Evolutionary conservation across 1,140 invertebrate species (phyloP).

Genomic region (Mercenaria mercenaria): DNA sequence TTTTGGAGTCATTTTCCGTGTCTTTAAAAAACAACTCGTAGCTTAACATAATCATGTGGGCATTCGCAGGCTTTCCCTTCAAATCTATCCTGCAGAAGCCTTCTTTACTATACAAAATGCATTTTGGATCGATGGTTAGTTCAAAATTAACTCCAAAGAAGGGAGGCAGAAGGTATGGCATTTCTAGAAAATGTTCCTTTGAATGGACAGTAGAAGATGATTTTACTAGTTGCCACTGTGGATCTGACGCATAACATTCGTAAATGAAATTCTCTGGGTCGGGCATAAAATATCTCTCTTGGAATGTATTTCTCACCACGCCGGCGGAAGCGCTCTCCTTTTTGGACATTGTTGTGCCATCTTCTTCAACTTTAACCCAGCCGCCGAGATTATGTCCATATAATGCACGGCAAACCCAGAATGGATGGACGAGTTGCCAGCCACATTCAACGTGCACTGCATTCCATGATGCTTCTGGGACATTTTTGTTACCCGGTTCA

Average conservation of each 20-base stretch:
- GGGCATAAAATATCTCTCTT: constrained; percentile 70
- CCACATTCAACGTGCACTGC: constrained; percentile 57
- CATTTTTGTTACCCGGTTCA: constrained; percentile 60
- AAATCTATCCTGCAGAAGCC: constrained; percentile 48
- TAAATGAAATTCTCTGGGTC: constrained; percentile 65
- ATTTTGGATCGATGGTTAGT: constrained; percentile 32
- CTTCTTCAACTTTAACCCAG: constrained; percentile 68
- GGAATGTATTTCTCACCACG: constrained; percentile 58
- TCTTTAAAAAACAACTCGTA: constrained; percentile 65
- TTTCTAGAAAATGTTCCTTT: constrained; percentile 37
- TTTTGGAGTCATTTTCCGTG: constrained; percentile 6
- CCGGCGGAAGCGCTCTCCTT: constrained; percentile 23
- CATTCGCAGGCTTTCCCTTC: constrained; percentile 46
- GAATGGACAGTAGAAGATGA: background rate
- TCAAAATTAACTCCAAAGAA: constrained; percentile 58
- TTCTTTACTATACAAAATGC: constrained; percentile 24
- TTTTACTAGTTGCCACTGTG: constrained; percentile 62
- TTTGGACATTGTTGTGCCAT: constrained; percentile 30
- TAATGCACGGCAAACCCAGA: constrained; percentile 66
- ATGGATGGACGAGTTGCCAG: constrained; percentile 70
- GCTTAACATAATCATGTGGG: constrained; percentile 45
- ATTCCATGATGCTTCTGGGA: constrained; percentile 50
- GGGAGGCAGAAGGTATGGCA: constrained; percentile 63
- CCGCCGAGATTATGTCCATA: constrained; percentile 59
- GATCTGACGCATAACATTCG: constrained; percentile 44